Base-by-base conservation (phyloP, 2,888 invertebrate genomes). In the Scaptomyza caliginosa region DNA sequence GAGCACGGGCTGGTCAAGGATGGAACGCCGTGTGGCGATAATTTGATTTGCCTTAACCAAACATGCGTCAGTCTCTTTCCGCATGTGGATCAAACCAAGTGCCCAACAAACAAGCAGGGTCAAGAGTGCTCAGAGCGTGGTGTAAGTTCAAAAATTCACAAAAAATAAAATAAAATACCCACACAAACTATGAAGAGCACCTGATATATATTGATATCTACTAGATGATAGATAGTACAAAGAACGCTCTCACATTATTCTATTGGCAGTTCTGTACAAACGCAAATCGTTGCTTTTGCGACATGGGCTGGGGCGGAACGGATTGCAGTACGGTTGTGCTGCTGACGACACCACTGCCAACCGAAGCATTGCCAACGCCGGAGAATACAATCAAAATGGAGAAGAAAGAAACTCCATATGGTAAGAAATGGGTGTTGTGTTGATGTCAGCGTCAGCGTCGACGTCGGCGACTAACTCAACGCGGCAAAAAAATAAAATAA, bases 81-180 rank as follows among this genome's bases (percentile, higher is more conserved):
- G 16, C 95, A 95, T 92, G 94, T 97, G 76, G 96, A 96, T 92
- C 95, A 95, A 92, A 95, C 95, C 76, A 96, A 95, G 91, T 99
- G 99, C 92, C 98, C 98, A 66, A 95, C 95, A 75, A 98, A 97
- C 91, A 96, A 96, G 91, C 94, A 95, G 90, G 96, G 95, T 89
- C 93, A 95, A 84, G 96, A 98, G 90, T 99, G 99, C 92, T 98
- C 98, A 59, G 97, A 96, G 67, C 96, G 96, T 92, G 99, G 99
- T 93, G 99, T 98, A 92, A 95, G 96, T 94, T 73, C 36, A 50
- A 49, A 63, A 60, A 64, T 34, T 64, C 13, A 17, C 17, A 19
- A 11, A n/a, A n/a, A n/a, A n/a, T n/a, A n/a, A n/a, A n/a, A n/a
- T n/a, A n/a, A n/a, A n/a, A n/a, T n/a, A 21, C 39, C 26, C 3